phyloP scores from a whole-genome alignment of 2,888 invertebrate genomes.

The Chrysomela aeneicollis region DNA sequence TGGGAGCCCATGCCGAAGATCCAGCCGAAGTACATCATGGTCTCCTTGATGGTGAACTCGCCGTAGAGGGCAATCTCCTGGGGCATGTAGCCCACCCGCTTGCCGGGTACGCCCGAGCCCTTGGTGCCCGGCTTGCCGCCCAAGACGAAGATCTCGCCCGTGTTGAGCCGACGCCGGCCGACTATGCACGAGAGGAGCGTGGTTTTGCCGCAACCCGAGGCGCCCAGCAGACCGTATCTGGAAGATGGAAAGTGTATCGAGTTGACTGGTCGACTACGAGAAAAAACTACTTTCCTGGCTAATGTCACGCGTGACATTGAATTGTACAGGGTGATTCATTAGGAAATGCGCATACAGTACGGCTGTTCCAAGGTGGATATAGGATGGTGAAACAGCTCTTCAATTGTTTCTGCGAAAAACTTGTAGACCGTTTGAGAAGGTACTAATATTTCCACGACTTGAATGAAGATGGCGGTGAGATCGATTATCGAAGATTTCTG shows the following conservation, averaged over 20 bases:
- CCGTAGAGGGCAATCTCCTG: conserved; percentile 91
- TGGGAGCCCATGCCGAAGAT: conserved; percentile 90
- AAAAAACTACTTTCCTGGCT: too few relatives aligned
- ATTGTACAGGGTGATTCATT: too few relatives aligned
- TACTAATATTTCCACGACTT: too few relatives aligned
- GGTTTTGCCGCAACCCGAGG: conserved; percentile 97
- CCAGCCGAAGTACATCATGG: conserved; percentile 96
- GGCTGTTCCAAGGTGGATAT: too few relatives aligned
- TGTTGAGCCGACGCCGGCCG: conserved; percentile 83
- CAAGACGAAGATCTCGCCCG: conserved; percentile 88
- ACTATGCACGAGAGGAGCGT: conserved; percentile 92
- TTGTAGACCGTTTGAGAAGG: too few relatives aligned
- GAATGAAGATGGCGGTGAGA: too few relatives aligned
- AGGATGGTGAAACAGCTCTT: too few relatives aligned
- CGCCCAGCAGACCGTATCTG: conserved; percentile 93
- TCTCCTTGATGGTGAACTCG: conserved; percentile 93
- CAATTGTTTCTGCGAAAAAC: too few relatives aligned
- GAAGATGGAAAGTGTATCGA: conserved; percentile 37
- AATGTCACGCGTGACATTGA: too few relatives aligned
- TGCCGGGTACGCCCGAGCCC: conserved; percentile 85
- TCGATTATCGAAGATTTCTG: too few relatives aligned
- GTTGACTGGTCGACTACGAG: too few relatives aligned
- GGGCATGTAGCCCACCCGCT: conserved; percentile 97
- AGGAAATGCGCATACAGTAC: too few relatives aligned
- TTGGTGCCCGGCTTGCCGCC: conserved; percentile 92